These are phyloP conservation scores for Unio delphinus DNA, from an alignment of 2,888 invertebrate genomes.

Conservation along the genomic window DNA sequence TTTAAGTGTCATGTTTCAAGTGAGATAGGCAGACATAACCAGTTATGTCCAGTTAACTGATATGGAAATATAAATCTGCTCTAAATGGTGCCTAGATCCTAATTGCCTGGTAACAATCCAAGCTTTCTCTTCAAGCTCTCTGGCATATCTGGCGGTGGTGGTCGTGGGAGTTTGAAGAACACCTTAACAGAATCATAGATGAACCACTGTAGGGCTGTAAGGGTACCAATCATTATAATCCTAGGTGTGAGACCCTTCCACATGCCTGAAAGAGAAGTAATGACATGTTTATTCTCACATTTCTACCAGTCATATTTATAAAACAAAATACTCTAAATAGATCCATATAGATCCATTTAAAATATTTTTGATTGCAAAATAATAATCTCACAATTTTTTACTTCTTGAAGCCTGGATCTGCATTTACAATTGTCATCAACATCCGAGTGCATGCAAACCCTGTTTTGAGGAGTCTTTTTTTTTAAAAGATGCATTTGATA, in stretches of 20 bases:
- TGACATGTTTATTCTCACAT: not conserved
- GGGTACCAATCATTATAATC: slow-evolving; percentile 93
- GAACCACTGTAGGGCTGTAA: slow-evolving; percentile 95
- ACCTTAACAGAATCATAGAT: slow-evolving; percentile 94
- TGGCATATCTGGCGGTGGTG: slow-evolving; percentile 97
- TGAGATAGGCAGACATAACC: too few species aligned
- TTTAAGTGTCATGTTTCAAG: too few species aligned
- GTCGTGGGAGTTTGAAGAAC: slow-evolving; percentile 84
- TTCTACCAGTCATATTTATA: not conserved
- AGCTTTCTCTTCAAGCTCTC: slow-evolving; percentile 74
- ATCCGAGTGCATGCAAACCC: too few species aligned
- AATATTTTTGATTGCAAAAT: not conserved
- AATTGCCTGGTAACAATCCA: slow-evolving; percentile 16
- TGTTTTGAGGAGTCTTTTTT: too few species aligned
- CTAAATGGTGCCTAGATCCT: too few species aligned
- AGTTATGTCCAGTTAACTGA: too few species aligned
- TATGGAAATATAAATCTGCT: too few species aligned
- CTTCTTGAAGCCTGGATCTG: not conserved
- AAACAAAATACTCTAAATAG: slow-evolving; percentile 10
- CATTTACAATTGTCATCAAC: too few species aligned
- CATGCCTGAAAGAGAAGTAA: slow-evolving; percentile 74
- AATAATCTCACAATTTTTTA: not conserved
- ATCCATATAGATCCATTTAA: not conserved
- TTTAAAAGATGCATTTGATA: too few species aligned
- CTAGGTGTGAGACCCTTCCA: slow-evolving; percentile 89